Conservation (phyloP, 2,888 invertebrate genomes). For the Bimastos eiseni region DNA sequence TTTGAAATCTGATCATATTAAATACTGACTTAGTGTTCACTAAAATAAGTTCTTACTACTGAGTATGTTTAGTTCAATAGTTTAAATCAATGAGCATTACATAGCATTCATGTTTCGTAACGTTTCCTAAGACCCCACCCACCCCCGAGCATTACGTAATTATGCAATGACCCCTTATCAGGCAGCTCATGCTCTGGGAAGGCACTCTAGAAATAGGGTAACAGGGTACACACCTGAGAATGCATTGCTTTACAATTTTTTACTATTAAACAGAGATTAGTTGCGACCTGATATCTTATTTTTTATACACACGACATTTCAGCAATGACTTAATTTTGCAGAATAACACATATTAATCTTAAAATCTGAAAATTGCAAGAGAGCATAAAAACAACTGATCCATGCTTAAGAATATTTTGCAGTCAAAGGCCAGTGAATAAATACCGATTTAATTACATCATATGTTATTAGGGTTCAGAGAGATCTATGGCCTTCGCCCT, state of each 20-base stretch:
- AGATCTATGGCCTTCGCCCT: background rate
- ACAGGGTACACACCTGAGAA: background rate
- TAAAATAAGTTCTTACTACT: too few species aligned
- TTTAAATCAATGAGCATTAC: too few species aligned
- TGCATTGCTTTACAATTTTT: background rate
- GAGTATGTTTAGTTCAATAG: too few species aligned
- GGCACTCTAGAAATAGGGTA: background rate
- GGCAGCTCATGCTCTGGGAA: background rate
- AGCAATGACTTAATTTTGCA: too few species aligned
- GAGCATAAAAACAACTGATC: background rate
- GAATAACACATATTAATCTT: background rate
- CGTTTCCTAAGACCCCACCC: too few species aligned
- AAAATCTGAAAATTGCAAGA: background rate
- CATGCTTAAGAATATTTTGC: background rate
- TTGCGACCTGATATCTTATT: background rate
- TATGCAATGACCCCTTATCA: too few species aligned
- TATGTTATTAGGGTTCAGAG: background rate
- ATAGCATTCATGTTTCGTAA: too few species aligned
- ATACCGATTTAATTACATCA: background rate
- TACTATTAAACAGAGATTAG: background rate
- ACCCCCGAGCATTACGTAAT: too few species aligned
- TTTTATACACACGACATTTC: background rate
- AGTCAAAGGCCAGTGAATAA: background rate
- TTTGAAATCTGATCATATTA: too few species aligned
- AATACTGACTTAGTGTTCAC: too few species aligned